Evolutionary conservation across 1,140 invertebrate genomes (phyloP), one percentile per base, ranked within the genome.

Genomic region (Camponotus vicinus): DNA sequence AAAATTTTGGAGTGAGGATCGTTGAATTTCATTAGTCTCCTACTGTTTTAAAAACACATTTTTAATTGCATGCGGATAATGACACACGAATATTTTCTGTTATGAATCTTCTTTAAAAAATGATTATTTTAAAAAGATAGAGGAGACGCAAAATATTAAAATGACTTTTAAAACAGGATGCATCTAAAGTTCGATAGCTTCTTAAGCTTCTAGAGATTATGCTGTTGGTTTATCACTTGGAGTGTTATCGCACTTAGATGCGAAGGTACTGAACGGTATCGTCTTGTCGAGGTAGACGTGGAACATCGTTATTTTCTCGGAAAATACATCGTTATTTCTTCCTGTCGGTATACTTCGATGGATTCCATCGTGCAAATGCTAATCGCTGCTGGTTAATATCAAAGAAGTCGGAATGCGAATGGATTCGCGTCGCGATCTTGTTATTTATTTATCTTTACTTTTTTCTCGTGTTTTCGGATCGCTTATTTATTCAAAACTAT

Each of bases 401-500:
- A 71, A 42, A 70, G 37, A 82, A 55, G 18, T 82, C n/a, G 37
- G 11, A 73, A 59, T 42, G 52, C 52, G 27, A 45, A 52, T 6
- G 4, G 18, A 32, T n/a, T 6, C 2, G 27, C 27, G 40, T 64
- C 40, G 40, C 27, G 27, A 64, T 55, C 34, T 80, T 40, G 37
- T 82, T 82, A 73, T 73, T 82, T 55, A 82, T 82, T 82, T 82
- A 82, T 82, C 40, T 82, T 63, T 27, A 32, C 71, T 71, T 82
- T 52, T 37, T 42, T 59, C 52, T n/a, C 34, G 18, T 59, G 59
- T 73, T 57, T 40, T 59, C 27, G 37, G 27, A n/a, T 71, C 15
- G 37, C 27, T 82, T 73, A 73, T 82, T 73, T 82, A 82, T 82
- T 82, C 79, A 82, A 82, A 82, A 82, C 40, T 82, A 82, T 82